Evolutionary conservation across 64 coral and sea anemone genomes (phyloP), one percentile per base, ranked within the genome.

Genomic region (Porites lutea): DNA sequence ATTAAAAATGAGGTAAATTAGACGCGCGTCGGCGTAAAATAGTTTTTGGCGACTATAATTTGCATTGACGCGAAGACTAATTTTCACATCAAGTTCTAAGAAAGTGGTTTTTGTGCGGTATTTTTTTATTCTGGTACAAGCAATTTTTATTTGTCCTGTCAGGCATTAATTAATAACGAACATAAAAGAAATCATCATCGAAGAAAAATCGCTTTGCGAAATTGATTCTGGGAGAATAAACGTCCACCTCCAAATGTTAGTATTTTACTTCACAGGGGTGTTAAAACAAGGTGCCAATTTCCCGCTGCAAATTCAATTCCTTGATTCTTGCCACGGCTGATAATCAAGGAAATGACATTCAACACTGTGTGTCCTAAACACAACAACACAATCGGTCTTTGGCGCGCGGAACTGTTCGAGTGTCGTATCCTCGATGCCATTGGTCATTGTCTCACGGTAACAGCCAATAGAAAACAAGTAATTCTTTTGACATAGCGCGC

Each of bases 81-180:
- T 51, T 68, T 84, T 65, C 81, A 84, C 61, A 49, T 83, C 60
- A 66, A 49, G 59, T 83, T 65, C 59, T 66, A 68, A 52, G 58
- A 52, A 84, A 84, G 51, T 37, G 13, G 19, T 84, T 82, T 84
- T 84, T 84, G 45, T 81, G 55, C 27, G 27, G 27, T 69, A 51
- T 51, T 52, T 76, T 12, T 57, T 68, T 83, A 45, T 84, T 50
- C 48, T 48, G 63, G 81, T 84, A 67, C 62, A 51, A 84, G 46
- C 81, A 84, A 68, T 84, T 84, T 84, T 68, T 52, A 68, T 84
- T 84, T 84, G 81, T 68, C 63, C 59, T 84, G 46, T 84, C 81
- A 84, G 27, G 63, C 62, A 83, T 65, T 83, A 84, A 84, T 84
- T 84, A 68, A 84, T 69, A 84, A 84, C 81, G 47, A 84, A 48